Evolutionary conservation across 2,113 vertebrate genomes (phyloP), one percentile per base, ranked within the genome.

Genomic region (Hucho hucho): DNA sequence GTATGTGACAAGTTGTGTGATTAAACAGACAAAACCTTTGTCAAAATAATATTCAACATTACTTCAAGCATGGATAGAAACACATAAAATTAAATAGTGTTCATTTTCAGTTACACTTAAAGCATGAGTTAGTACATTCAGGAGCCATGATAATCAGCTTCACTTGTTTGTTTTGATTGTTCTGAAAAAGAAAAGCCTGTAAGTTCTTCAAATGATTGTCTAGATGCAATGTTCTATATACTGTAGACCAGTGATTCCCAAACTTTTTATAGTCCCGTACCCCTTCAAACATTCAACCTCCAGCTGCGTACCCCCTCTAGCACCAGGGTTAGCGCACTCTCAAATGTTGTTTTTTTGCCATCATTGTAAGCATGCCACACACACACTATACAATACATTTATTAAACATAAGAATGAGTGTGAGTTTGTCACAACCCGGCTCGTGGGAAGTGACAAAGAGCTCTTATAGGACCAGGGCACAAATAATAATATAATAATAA

Each of bases 11-110:
- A 53, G 49, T 18, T 53, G 49, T 53, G 49, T 18, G 58, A n/a
- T 61, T n/a, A 56, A 56, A 56, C 18, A 65, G 28, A 32, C 26
- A 66, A 66, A 66, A 66, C 64, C 12, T 32, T 64, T 64, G 24
- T 12, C 20, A 64, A 29, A 64, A 64, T 68, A 68, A 74, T 79
- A 76, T 72, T 76, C 75, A 77, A 46, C 28, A 29, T 67, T 11
- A 67, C 22, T n/a, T 69, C 16, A 46, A 47, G 11, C 37, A 47
- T 69, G 20, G 37, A 69, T 43, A 43, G 32, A 67, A 46, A 46
- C 37, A 69, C 32, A 20, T 43, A 1, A 46, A 37, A 67, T 69
- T 9, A 69, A 43, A 69, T 47, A n/a, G 29, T n/a, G 1, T 67
- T 67, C 13, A 20, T 6, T 20, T 32, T 64, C 43, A 25, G 43